Conservation (phyloP, 2,797 vertebrate genomes). For the Centropyge bicolor region DNA sequence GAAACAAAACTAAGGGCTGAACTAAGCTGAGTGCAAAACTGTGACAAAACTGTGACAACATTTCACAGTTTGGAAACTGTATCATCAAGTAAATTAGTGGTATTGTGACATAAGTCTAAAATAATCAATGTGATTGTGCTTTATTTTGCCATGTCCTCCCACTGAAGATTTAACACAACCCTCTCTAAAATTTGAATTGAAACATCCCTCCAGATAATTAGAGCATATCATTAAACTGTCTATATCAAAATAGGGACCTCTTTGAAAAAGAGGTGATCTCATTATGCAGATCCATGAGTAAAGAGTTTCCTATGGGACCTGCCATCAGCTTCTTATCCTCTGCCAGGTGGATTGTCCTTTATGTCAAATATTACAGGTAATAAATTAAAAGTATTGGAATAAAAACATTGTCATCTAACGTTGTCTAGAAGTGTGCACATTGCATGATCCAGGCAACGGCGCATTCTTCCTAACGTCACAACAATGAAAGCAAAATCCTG, state of each 20-base stretch:
- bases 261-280: not conserved
- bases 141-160: too few relatives aligned
- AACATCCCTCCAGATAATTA: not conserved
- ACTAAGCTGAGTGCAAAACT: too few relatives aligned
- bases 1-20: too few relatives aligned
- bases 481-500: slow-evolving; percentile 9
- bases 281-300: not conserved
- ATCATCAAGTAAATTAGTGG: not conserved
- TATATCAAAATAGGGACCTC: not conserved
- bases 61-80: not conserved
- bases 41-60: too few relatives aligned
- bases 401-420: not conserved
- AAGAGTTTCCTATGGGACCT: not conserved
- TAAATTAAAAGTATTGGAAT: not conserved
- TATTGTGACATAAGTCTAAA: not conserved
- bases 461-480: not conserved
- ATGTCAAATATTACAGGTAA: not conserved
- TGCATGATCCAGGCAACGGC: not conserved
- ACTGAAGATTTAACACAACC: not conserved
- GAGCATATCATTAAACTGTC: not conserved
- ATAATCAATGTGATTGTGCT: not conserved
- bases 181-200: not conserved
- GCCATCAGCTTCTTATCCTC: not conserved
- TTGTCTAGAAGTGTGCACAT: too few relatives aligned
- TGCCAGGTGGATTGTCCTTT: not conserved